Conservation (phyloP, 2,113 vertebrate genomes). For the Pseudorasbora parva region DNA sequence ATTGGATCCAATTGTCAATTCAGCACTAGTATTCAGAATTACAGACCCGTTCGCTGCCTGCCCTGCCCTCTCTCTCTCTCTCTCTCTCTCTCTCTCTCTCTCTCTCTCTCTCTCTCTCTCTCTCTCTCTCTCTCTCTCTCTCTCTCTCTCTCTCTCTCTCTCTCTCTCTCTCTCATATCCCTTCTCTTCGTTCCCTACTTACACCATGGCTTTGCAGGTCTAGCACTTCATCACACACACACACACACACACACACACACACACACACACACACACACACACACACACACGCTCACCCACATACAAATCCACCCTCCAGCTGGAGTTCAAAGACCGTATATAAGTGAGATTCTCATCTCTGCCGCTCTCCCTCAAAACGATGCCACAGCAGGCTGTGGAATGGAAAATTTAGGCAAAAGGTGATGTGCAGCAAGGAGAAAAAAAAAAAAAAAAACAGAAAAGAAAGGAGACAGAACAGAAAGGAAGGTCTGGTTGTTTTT, state of each 20-base stretch:
- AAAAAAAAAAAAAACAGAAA: constrained; percentile 3
- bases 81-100: constrained; percentile 9
- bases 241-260: neutral
- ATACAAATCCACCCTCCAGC: constrained; percentile 32
- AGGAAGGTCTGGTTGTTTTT: neutral
- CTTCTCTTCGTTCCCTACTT: constrained; percentile 7
- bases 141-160: neutral
- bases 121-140: neutral
- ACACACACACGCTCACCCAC: constrained; percentile 14
- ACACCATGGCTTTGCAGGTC: constrained; percentile 26
- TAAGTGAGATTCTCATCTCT: constrained; percentile 49
- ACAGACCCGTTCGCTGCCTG: constrained; percentile 20
- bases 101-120: neutral
- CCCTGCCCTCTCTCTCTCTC: constrained; percentile 17
- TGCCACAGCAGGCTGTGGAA: neutral
- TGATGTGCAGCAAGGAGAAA: constrained; percentile 14
- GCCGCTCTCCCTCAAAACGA: constrained; percentile 26
- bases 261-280: constrained; percentile 23
- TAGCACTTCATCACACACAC: constrained; percentile 25
- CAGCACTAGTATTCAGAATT: constrained; percentile 28
- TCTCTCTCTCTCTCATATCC: constrained; percentile 30
- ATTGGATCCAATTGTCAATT: constrained; percentile 41
- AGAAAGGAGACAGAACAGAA: neutral
- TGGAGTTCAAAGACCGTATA: constrained; percentile 49
- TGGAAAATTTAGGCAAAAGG: constrained; percentile 39